A percentile compares a stretch with the other conserved stretches of the same genome.
Evolutionary conservation across 1,140 invertebrate species (phyloP).

Genomic region (Trialeurodes vaporariorum): DNA sequence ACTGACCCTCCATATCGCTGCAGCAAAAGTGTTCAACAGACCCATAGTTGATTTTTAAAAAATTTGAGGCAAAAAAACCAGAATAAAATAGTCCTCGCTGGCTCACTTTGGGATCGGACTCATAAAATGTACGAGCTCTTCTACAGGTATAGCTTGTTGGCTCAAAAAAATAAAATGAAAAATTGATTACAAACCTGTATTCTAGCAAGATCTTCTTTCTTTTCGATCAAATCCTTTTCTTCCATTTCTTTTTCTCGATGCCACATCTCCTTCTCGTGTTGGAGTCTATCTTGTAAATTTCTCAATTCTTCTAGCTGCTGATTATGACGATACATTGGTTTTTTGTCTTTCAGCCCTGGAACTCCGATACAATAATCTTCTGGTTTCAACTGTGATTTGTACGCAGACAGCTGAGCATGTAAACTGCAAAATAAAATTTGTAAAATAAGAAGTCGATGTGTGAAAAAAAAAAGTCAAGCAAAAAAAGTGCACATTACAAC

Average conservation of each 20-base stretch:
- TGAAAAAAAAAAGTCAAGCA: too few species aligned
- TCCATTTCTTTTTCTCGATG: slow-evolving; percentile 47
- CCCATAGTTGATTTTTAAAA: too few species aligned
- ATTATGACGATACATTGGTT: slow-evolving; percentile 48
- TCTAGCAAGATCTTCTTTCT: slow-evolving; percentile 43
- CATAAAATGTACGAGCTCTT: too few species aligned
- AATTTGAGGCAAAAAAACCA: too few species aligned
- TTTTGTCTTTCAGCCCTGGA: slow-evolving; percentile 30
- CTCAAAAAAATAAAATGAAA: too few species aligned
- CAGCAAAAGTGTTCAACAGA: too few species aligned
- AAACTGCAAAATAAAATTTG: slow-evolving; percentile 34
- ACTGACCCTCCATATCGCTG: too few species aligned
- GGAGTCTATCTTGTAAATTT: slow-evolving; percentile 62
- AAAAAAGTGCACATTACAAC: too few species aligned
- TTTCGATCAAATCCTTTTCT: slow-evolving; percentile 51
- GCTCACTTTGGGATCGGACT: too few species aligned
- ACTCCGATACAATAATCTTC: slow-evolving; percentile 17
- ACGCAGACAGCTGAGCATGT: slow-evolving; percentile 49
- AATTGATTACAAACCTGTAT: slow-evolving; percentile 41
- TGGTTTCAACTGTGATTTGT: slow-evolving; percentile 28
- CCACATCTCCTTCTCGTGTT: slow-evolving; percentile 68
- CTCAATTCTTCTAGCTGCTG: slow-evolving; percentile 59
- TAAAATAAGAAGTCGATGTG: neutral
- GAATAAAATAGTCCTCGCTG: too few species aligned
- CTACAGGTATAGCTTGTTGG: too few species aligned